Percentiles rank a stretch among this genome's conserved stretches.
Conservation (phyloP, 1,140 invertebrate genomes). For the Cyclargus thomasi region DNA sequence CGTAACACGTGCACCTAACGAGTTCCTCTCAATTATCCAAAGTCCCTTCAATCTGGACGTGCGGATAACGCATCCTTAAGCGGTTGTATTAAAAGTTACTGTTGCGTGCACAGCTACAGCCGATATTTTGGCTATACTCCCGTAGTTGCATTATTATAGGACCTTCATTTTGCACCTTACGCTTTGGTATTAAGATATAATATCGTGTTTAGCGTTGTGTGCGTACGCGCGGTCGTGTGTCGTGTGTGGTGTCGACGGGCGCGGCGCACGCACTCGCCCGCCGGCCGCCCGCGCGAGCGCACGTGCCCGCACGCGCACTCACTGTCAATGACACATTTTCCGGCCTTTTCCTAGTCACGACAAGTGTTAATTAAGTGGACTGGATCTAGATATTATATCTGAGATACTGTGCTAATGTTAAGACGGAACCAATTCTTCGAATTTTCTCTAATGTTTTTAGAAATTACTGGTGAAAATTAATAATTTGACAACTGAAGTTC, state of each 20-base stretch:
- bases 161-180: neutral
- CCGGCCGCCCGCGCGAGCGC: constrained; percentile 53
- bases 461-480: too few species aligned
- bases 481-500: too few species aligned
- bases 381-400: neutral
- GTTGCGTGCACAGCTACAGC: neutral
- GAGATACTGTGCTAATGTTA: constrained; percentile 6
- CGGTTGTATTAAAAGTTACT: constrained; percentile 18
- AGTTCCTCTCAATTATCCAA: constrained; percentile 20
- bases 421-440: neutral
- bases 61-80: neutral
- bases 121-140: neutral
- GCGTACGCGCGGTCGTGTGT: neutral
- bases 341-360: constrained; percentile 15
- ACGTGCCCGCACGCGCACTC: constrained; percentile 40
- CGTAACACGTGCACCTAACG: neutral
- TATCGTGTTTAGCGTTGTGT: neutral
- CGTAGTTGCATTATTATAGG: neutral
- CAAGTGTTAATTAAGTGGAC: constrained; percentile 23
- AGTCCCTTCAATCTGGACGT: constrained; percentile 21
- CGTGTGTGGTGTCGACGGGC: constrained; percentile 13
- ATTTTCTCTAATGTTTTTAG: neutral
- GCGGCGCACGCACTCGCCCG: constrained; percentile 43
- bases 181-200: constrained; percentile 17
- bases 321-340: constrained; percentile 20